These are phyloP conservation scores for Adoxophyes honmai DNA, from an alignment of 1,140 invertebrate genomes.

Conservation along the genomic window DNA sequence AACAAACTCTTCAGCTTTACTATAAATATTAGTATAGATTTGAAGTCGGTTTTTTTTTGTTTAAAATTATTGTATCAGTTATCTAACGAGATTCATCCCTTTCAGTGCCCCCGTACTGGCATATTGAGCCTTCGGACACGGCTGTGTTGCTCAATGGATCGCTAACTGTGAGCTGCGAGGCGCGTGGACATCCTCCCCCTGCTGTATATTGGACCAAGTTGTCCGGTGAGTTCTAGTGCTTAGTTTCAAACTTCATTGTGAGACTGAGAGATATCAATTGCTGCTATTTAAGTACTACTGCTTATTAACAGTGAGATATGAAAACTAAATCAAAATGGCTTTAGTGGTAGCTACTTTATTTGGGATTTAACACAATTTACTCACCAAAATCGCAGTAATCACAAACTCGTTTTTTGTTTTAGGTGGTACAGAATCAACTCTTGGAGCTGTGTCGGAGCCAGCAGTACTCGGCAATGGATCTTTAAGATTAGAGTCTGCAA, in stretches of 20 bases:
- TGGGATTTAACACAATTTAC: no score
- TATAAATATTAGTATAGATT: no score
- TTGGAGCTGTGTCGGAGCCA: slow-evolving; percentile 65
- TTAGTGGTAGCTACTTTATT: no score
- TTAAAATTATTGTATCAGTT: no score
- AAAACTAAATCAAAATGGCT: no score
- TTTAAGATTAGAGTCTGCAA: slow-evolving; percentile 83
- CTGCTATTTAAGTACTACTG: no score
- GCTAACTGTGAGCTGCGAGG: slow-evolving; percentile 86
- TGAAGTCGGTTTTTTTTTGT: no score
- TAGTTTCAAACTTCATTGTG: no score
- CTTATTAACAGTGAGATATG: no score
- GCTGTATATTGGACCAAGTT: slow-evolving; percentile 85
- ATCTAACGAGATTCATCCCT: slow-evolving; percentile 15
- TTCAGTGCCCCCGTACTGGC: slow-evolving; percentile 91
- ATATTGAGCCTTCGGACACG: slow-evolving; percentile 86
- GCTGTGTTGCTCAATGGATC: slow-evolving; percentile 85
- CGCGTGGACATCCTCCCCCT: slow-evolving; percentile 87
- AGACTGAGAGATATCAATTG: no score
- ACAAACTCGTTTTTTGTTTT: slow-evolving; percentile 19
- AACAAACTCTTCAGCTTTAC: no score
- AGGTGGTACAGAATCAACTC: slow-evolving; percentile 62
- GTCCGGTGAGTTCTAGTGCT: slow-evolving; percentile 45
- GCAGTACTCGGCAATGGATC: slow-evolving; percentile 82
- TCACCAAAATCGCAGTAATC: no score